These are phyloP conservation scores for Anthonomus grandis DNA, from an alignment of 1,140 invertebrate genomes.

Conservation along the genomic window DNA sequence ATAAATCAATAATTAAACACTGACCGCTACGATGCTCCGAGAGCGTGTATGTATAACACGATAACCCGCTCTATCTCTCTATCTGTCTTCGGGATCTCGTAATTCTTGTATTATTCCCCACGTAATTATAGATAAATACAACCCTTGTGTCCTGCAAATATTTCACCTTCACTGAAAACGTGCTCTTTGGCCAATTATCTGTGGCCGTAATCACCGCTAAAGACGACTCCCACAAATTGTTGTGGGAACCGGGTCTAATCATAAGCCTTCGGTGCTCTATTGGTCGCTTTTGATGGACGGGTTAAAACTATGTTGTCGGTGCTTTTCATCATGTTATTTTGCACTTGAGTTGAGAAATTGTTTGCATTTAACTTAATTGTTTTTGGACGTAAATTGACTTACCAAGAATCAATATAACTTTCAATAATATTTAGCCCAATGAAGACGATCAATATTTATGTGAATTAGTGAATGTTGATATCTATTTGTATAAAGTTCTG, in stretches of 20 bases:
- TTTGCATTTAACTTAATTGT: no score
- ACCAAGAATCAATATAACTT: no score
- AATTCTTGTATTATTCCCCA: constrained; percentile 10
- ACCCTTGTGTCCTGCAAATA: constrained; percentile 16
- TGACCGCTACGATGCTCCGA: no score
- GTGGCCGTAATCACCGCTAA: constrained; percentile 19
- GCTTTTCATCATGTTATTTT: background rate
- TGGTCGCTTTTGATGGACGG: background rate
- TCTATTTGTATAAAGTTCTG: no score
- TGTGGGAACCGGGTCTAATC: constrained; percentile 12
- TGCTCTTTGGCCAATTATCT: constrained; percentile 22
- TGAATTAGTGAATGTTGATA: no score
- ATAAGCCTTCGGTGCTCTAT: background rate
- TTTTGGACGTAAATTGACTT: no score
- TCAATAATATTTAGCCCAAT: no score
- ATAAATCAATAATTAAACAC: constrained; percentile 1
- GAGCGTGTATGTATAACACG: background rate
- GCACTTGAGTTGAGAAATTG: no score
- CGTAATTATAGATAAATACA: constrained; percentile 19
- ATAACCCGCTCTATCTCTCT: background rate
- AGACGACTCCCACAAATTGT: constrained; percentile 22
- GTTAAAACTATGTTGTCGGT: background rate
- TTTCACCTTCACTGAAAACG: constrained; percentile 21
- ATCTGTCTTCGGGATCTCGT: constrained; percentile 8
- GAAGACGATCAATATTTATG: no score